Evolutionary conservation across 2,797 vertebrate species (phyloP), one percentile per base, ranked within the genome.

Genomic region (Telmatherina bonti): DNA sequence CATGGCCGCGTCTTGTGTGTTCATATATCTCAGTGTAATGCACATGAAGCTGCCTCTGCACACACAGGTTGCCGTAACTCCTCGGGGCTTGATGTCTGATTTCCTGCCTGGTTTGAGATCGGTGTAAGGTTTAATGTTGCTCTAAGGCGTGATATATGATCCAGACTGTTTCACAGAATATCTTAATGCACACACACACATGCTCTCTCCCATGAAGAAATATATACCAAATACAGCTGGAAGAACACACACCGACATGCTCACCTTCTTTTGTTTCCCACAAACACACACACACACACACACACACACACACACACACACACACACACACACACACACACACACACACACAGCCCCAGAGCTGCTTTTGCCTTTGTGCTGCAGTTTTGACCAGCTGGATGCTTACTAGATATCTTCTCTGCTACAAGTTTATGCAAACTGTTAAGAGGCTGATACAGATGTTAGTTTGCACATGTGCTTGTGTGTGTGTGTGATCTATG

Each of bases 11-110:
- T 85, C 71, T 72, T 45, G 33, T 2, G 35, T 53, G 68, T 78
- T 76, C 74, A 82, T 90, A 89, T 88, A 87, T 91, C 84, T 90
- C 61, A 0, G 24, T 74, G 85, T 88, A 88, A 75, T 85, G 85
- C 86, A 73, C 76, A 88, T 89, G 75, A 91, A 91, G 76, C 77
- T 84, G 87, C 84, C 88, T 74, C 33, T 75, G 62, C 31, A 2
- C 73, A 12, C 79, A 9, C 65, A 13, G 61, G 52, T 75, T 2
- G 80, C 75, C 20, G 57, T 89, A 86, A 85, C 55, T 91, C 89
- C 79, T 51, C 15, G 0, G 53, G 70, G 77, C 75, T 86, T 88
- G 84, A 87, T 88, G 85, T 91, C 82, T 84, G 89, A 91, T 85
- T 84, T 83, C 85, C 76, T 78, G 86, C 70, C 79, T 57, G 26